These are phyloP conservation scores for Protonemura montana DNA, from an alignment of 2,888 invertebrate genomes.

Conservation along the genomic window DNA sequence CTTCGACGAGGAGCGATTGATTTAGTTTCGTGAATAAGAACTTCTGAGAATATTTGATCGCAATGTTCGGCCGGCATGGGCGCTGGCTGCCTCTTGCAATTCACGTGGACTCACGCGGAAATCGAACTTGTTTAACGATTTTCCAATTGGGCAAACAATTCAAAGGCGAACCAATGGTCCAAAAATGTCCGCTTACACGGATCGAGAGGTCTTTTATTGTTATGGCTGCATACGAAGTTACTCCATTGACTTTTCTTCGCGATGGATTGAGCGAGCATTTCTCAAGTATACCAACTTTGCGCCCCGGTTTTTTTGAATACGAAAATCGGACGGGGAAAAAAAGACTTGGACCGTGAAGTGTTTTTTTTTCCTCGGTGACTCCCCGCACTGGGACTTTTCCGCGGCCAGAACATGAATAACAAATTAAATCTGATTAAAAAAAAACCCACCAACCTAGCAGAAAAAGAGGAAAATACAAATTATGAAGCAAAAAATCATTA, in stretches of 20 bases:
- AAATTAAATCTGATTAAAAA: slow-evolving; percentile 7
- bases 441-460: background rate
- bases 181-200: background rate
- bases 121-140: slow-evolving; percentile 27
- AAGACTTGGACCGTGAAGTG: background rate
- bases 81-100: background rate
- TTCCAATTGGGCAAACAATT: slow-evolving; percentile 34
- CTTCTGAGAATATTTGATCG: slow-evolving; percentile 26
- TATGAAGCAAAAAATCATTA: background rate
- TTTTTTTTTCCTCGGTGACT: background rate
- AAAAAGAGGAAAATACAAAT: background rate
- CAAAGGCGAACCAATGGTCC: slow-evolving; percentile 7
- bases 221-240: background rate
- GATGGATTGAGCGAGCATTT: background rate
- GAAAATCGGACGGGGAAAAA: background rate
- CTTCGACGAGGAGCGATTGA: background rate
- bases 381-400: background rate
- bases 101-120: background rate
- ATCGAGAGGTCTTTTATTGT: background rate
- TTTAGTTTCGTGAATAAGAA: slow-evolving; percentile 10
- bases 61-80: background rate
- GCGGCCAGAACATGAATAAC: background rate
- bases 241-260: background rate
- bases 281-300: background rate
- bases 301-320: background rate